Percentiles rank a stretch among this genome's conserved stretches.
Conservation (phyloP, 2,888 invertebrate species). For the Andricus curvator region DNA sequence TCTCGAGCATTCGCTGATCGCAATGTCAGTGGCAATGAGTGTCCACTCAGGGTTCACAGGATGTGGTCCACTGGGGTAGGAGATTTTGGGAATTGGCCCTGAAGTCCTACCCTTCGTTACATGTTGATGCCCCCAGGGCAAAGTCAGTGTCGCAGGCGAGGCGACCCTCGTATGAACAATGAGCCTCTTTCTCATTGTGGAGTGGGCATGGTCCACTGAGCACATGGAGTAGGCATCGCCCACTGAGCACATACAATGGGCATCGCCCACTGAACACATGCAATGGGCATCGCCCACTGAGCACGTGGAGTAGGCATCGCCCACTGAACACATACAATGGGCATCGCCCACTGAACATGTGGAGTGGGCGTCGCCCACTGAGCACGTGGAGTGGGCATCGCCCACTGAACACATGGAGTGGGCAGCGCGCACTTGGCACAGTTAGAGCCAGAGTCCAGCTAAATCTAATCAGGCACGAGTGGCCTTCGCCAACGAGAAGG, state of each 20-base stretch:
- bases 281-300: no score
- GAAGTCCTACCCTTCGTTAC: background rate
- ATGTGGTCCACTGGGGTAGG: constrained; percentile 25
- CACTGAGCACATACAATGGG: no score
- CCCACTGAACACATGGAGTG: no score
- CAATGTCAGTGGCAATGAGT: constrained; percentile 39
- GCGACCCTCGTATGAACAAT: constrained; percentile 61
- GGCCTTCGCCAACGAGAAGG: constrained; percentile 42
- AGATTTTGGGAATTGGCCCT: constrained; percentile 1
- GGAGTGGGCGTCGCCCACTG: no score
- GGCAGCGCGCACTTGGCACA: constrained; percentile 54
- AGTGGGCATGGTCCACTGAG: constrained; percentile 52
- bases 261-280: no score
- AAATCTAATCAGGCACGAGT: constrained; percentile 72
- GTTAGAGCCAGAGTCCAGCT: constrained; percentile 63
- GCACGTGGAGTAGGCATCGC: no score
- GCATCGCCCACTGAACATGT: no score
- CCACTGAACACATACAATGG: no score
- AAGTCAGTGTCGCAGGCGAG: constrained; percentile 46
- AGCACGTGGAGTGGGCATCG: no score
- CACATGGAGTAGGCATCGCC: no score
- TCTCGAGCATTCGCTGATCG: constrained; percentile 27
- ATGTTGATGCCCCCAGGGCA: constrained; percentile 46
- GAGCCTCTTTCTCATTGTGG: constrained; percentile 68
- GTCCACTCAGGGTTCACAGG: constrained; percentile 30